Evolutionary conservation across 2,113 vertebrate genomes (phyloP).

Genomic region (Tragelaphus imberbis): DNA sequence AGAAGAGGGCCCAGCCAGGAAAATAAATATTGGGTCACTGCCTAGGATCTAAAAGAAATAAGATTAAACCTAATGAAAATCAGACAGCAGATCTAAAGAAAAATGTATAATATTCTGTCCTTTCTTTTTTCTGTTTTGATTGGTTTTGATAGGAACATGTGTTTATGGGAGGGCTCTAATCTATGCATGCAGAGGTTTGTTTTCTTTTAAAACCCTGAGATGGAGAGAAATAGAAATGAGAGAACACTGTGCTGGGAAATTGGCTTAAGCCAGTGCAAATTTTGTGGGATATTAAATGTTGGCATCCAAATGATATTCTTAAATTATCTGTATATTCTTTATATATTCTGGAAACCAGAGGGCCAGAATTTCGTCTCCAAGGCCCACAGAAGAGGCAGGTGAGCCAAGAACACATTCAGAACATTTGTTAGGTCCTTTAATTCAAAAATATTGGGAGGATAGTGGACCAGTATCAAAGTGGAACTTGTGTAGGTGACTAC

Average conservation of each 20-base stretch:
- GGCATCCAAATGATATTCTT: conserved; percentile 32
- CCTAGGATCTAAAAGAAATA: conserved; percentile 67
- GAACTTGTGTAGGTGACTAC: background rate
- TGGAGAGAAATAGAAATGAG: conserved; percentile 29
- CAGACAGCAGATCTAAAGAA: conserved; percentile 64
- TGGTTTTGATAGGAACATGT: conserved; percentile 73
- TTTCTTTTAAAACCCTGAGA: conserved; percentile 60
- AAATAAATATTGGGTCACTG: conserved; percentile 68
- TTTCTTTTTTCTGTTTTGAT: conserved; percentile 66
- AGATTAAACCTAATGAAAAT: conserved; percentile 71
- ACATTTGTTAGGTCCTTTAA: background rate
- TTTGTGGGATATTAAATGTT: conserved; percentile 54
- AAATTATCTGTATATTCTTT: conserved; percentile 31
- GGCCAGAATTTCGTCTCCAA: conserved; percentile 15
- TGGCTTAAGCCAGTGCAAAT: conserved; percentile 57
- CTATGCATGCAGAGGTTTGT: conserved; percentile 59
- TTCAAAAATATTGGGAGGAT: conserved; percentile 7
- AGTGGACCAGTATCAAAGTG: background rate
- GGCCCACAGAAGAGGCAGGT: background rate
- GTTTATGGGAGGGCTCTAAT: conserved; percentile 58
- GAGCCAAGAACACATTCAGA: conserved; percentile 45
- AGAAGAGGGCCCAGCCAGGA: conserved; percentile 43
- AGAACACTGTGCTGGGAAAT: conserved; percentile 48
- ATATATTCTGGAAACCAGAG: conserved; percentile 26
- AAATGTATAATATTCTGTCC: conserved; percentile 53